phyloP scores from a whole-genome alignment of 2,797 vertebrate species.

The Steatocranus sp. region DNA sequence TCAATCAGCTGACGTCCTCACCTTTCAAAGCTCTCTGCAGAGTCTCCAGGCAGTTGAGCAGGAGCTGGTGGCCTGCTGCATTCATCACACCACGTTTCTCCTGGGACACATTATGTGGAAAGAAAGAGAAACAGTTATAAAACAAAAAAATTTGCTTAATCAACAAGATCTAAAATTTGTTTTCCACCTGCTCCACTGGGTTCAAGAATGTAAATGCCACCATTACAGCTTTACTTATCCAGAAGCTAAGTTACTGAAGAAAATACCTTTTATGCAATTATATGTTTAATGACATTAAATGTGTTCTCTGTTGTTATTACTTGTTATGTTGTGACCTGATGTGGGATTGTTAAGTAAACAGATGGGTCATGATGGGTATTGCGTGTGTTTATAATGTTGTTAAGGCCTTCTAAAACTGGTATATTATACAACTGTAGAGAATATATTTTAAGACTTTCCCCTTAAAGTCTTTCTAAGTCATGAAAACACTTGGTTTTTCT shows the following conservation, averaged over 20 bases:
- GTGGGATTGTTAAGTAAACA: neutral
- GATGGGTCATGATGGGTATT: neutral
- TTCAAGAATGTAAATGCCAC: conserved; percentile 8
- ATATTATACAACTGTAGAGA: neutral
- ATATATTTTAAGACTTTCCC: neutral
- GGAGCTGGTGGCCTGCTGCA: conserved; percentile 88
- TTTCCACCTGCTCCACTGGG: neutral
- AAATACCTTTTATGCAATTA: neutral
- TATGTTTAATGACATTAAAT: neutral
- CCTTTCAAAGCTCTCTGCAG: conserved; percentile 97
- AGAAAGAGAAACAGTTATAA: neutral
- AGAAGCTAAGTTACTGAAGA: neutral
- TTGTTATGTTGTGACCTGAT: neutral
- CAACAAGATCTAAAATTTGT: neutral
- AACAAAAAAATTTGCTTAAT: neutral
- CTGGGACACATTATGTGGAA: conserved; percentile 56
- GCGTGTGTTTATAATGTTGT: neutral
- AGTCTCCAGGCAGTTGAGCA: conserved; percentile 93
- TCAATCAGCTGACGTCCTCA: conserved; percentile 45
- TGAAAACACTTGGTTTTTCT: neutral
- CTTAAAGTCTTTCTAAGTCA: neutral
- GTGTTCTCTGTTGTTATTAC: neutral
- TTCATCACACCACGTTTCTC: conserved; percentile 93
- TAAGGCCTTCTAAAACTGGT: neutral
- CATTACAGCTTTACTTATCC: neutral